These are phyloP conservation scores for Chionomys nivalis DNA, from an alignment of 2,113 vertebrate genomes.

Conservation along the genomic window DNA sequence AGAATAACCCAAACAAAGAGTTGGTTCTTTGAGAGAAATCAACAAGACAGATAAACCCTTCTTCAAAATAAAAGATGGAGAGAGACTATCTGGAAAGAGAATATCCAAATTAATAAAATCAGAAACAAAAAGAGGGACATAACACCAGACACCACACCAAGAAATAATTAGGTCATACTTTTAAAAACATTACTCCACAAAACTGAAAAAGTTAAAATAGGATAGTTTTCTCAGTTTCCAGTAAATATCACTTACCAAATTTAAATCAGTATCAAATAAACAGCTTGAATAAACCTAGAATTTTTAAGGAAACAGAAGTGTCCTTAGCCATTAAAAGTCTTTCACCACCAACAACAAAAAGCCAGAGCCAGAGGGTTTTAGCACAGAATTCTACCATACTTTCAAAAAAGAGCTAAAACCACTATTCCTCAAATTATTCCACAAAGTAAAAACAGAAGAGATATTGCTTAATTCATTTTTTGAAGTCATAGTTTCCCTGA, in stretches of 20 bases:
- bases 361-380: not conserved
- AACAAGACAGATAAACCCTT: too few species aligned
- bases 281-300: not conserved
- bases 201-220: too few species aligned
- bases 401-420: not conserved
- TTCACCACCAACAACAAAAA: not conserved
- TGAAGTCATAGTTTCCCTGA: not conserved
- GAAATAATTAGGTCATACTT: too few species aligned
- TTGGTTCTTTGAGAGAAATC: too few species aligned
- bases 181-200: too few species aligned
- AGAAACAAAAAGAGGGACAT: too few species aligned
- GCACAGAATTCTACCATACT: not conserved
- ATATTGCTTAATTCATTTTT: not conserved
- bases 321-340: not conserved
- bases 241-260: not conserved
- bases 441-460: not conserved
- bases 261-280: not conserved
- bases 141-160: too few species aligned
- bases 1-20: too few species aligned
- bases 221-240: too few species aligned
- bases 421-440: not conserved
- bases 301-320: not conserved
- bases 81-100: too few species aligned
- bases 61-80: too few species aligned
- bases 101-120: too few species aligned